A percentile compares a stretch with the other conserved stretches of the same genome.
Conservation (phyloP, 2,797 vertebrate genomes). For the Myotis planiceps region DNA sequence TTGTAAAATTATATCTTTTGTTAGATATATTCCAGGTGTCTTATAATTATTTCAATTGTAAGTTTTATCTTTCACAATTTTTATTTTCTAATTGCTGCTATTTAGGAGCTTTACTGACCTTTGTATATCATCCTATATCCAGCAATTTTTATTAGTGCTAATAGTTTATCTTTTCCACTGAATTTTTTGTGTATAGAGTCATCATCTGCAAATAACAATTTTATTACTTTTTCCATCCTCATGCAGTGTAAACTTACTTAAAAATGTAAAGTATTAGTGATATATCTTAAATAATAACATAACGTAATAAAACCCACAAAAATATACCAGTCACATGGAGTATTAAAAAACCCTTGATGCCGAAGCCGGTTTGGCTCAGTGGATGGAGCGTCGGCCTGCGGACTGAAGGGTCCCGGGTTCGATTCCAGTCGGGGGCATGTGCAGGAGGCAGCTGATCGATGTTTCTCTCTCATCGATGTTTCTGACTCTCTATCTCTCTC, state of each 20-base stretch:
- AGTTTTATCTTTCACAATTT: slow-evolving; percentile 35
- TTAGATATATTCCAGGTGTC: background rate
- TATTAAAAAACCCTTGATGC: background rate
- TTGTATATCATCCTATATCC: background rate
- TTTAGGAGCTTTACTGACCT: background rate
- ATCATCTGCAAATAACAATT: background rate
- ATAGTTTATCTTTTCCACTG: background rate
- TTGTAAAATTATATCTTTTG: background rate
- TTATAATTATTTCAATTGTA: background rate
- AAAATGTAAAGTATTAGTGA: slow-evolving; percentile 31
- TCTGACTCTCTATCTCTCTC: no score
- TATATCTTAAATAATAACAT: slow-evolving; percentile 15
- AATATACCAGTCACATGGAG: background rate
- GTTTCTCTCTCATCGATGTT: no score
- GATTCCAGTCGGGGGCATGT: no score
- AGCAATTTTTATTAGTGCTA: background rate
- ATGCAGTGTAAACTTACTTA: background rate
- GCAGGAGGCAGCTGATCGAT: no score
- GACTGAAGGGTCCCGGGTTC: no score
- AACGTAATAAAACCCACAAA: background rate
- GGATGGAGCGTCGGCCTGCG: no score
- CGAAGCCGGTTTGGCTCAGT: no score
- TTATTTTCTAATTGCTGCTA: background rate
- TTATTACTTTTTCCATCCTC: background rate
- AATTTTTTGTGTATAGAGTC: background rate